Base-by-base conservation (phyloP, 2,797 vertebrate species). In the Peromyscus eremicus region DNA sequence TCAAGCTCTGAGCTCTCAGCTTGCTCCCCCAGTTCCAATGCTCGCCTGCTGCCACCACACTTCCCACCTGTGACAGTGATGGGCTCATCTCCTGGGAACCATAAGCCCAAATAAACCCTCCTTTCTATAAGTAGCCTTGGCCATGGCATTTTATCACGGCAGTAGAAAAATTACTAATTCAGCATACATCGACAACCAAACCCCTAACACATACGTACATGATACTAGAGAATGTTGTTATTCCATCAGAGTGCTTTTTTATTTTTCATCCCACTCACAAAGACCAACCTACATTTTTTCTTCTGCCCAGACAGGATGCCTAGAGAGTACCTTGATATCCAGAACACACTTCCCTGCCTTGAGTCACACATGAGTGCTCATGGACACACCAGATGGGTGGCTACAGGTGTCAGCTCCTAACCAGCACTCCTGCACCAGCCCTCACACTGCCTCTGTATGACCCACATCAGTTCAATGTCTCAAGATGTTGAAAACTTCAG, bases 381-480 rank as follows among this genome's bases (percentile, higher is more conserved):
- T 8, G 68, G 5, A 1, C 46, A 10, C 0, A 0, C n/a, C 70
- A 94, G 29, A 1, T 1, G 12, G 55, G 60, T 88, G 40, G 27
- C 0, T 5, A n/a, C 0, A 0, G 88, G 71, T 66, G 68, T 79
- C 79, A 46, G 11, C 43, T 25, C 49, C 21, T 40, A 2, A 16
- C 16, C 46, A 17, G 57, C 9, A 5, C 5, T 23, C 60, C 23
- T 0, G 27, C 64, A 37, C 27, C 10, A 52, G 34, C 34, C 83
- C 64, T 87, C 60, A n/a, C 0, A 0, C 76, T 21, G 5, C 32
- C 68, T 57, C 37, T 27, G 1, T 4, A 0, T n/a, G 64, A 75
- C 68, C 60, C 60, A 13, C 5, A 0, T 90, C 64, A 1, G n/a
- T 66, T 83, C 89, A 27, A 0, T 55, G 60, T 94, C 92, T 73